Base-by-base conservation (phyloP, 2,888 invertebrate species). In the Margaritifera margaritifera region DNA sequence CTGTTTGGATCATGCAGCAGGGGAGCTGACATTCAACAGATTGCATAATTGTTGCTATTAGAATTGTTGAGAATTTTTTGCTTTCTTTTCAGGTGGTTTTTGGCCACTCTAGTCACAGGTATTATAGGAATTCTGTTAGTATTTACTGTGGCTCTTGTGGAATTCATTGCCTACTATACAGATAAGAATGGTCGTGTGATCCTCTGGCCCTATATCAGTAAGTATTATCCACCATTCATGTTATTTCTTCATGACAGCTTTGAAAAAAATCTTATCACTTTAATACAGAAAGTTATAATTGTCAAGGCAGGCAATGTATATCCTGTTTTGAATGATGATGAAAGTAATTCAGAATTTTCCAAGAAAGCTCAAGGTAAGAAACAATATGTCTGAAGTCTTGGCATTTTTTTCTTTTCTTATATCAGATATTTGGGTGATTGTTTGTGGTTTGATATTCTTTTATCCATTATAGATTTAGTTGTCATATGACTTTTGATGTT, bases 161-260 rank as follows among this genome's bases (percentile, higher is more conserved):
- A 86, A 66, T 88, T 89, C 73, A 79, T 87, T 55, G 82, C 85
- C 42, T 88, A 85, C 75, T 89, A 81, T 75, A 86, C 83, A 27
- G 89, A 89, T 74, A 74, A 77, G 68, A 71, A 83, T n/a, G 64
- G 74, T 31, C 84, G 88, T 19, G 50, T 77, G 15, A 80, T 89
- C 31, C 78, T 89, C 24, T 77, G 83, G 62, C 86, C 83, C 42
- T 89, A 87, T 72, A 79, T 78, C 72, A 87, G 89, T 88, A 78
- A 74, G 74, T 51, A 20, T 66, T 51, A 42, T 31, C 58, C 22
- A 18, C 58, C 42, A n/a, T 24, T 25, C 24, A 6, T 15, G 22
- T 24, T 62, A 62, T 51, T 25, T 62, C 52, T 50, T 51, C 18
- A 52, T 42, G 11, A 42, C n/a, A 51, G 52, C 25, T 51, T 50